phyloP scores from a whole-genome alignment of 2,888 invertebrate genomes.

The Ormyrus pomaceus region DNA sequence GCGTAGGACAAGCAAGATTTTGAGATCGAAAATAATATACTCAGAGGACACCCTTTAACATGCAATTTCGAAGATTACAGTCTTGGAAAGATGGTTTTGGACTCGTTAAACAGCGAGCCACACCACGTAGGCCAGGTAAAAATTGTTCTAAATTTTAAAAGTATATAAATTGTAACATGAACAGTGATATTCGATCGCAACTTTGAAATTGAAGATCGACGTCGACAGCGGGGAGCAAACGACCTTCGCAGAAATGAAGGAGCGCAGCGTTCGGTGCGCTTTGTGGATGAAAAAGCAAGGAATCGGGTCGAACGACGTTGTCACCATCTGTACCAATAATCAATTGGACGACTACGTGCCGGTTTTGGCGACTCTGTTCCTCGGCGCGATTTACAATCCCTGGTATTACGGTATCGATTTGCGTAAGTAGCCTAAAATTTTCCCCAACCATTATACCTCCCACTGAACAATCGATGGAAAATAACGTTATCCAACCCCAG shows the following conservation, averaged over 20 bases:
- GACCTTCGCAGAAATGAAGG: constrained; percentile 61
- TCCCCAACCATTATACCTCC: background rate
- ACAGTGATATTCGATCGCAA: background rate
- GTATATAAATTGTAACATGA: too few species aligned
- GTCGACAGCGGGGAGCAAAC: constrained; percentile 57
- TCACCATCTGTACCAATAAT: constrained; percentile 65
- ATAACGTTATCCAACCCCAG: background rate
- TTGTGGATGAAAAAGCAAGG: constrained; percentile 66
- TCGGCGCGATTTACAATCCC: constrained; percentile 65
- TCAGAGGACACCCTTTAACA: constrained; percentile 39
- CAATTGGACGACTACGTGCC: constrained; percentile 64
- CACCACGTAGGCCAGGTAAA: constrained; percentile 60
- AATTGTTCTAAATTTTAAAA: background rate
- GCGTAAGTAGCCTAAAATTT: constrained; percentile 56
- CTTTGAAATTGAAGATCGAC: constrained; percentile 59
- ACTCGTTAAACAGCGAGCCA: constrained; percentile 52
- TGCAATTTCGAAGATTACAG: background rate
- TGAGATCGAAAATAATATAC: constrained; percentile 58
- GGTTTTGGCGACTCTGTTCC: constrained; percentile 61
- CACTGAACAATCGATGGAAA: background rate
- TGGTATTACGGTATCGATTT: constrained; percentile 63
- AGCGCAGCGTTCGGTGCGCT: constrained; percentile 65
- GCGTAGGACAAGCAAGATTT: constrained; percentile 21
- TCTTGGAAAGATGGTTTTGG: constrained; percentile 58
- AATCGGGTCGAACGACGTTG: constrained; percentile 61